Evolutionary conservation across 2,888 invertebrate species (phyloP).

Genomic region (Chrysolina haemoptera): DNA sequence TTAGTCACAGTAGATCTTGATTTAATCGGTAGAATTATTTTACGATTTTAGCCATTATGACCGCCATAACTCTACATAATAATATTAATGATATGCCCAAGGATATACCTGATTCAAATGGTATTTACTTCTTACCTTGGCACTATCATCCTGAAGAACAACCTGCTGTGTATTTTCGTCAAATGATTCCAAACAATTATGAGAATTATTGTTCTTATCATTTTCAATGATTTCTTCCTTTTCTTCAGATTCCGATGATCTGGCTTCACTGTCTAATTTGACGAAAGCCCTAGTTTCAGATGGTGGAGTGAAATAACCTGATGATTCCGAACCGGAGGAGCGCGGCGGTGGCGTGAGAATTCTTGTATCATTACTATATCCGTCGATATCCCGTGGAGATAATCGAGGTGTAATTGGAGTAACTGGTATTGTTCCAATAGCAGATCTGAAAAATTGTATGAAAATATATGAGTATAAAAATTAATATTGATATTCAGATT

Average conservation of each 20-base stretch:
- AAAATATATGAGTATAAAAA: too few species aligned
- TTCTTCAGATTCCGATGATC: slow-evolving; percentile 43
- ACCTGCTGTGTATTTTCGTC: slow-evolving; percentile 18
- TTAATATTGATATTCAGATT: neutral
- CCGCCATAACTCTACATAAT: too few species aligned
- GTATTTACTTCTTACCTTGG: slow-evolving; percentile 12
- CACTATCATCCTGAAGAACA: slow-evolving; percentile 10
- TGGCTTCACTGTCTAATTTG: slow-evolving; percentile 54
- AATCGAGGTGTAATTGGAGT: slow-evolving; percentile 47
- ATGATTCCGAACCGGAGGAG: slow-evolving; percentile 68
- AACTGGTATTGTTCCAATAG: slow-evolving; percentile 32
- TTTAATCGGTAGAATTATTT: too few species aligned
- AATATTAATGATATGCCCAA: too few species aligned
- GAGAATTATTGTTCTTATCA: slow-evolving; percentile 46
- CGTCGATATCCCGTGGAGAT: slow-evolving; percentile 45
- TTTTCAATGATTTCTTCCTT: slow-evolving; percentile 39
- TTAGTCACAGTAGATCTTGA: too few species aligned
- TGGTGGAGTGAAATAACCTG: slow-evolving; percentile 68
- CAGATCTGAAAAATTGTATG: slow-evolving; percentile 33
- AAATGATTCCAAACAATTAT: slow-evolving; percentile 26
- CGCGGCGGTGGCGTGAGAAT: slow-evolving; percentile 45
- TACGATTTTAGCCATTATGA: too few species aligned
- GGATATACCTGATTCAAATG: too few species aligned
- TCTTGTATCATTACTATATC: slow-evolving; percentile 30
- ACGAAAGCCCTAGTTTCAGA: slow-evolving; percentile 61